Conservation (phyloP, 2,797 vertebrate species). For the Pteronotus mesoamericanus region DNA sequence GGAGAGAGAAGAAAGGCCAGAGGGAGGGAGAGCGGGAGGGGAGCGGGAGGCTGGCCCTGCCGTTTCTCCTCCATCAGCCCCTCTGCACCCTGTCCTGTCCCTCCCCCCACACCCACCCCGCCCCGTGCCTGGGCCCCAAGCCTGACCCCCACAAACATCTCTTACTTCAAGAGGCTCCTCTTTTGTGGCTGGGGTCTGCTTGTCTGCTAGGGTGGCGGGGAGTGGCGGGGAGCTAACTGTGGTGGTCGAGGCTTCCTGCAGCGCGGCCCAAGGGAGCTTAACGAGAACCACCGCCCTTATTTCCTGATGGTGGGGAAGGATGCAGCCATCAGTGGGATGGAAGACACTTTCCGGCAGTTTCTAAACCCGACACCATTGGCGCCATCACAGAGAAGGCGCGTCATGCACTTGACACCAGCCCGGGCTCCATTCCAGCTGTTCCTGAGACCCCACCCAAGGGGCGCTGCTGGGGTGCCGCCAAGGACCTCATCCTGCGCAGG, state of each 20-base stretch:
- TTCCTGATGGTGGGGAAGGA: slow-evolving; percentile 96
- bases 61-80: rapidly evolving
- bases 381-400: slow-evolving; percentile 97
- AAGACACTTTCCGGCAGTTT: slow-evolving; percentile 96
- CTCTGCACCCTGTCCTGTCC: background rate
- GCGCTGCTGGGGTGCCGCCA: slow-evolving; percentile 93
- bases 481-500: slow-evolving; percentile 94
- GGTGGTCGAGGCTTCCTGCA: slow-evolving; percentile 92
- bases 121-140: background rate
- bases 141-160: background rate
- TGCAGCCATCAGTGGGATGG: slow-evolving; percentile 92
- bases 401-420: slow-evolving; percentile 91
- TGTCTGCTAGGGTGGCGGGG: slow-evolving; percentile 83
- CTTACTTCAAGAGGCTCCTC: background rate
- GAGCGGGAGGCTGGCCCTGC: too few species aligned
- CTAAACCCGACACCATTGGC: slow-evolving; percentile 91
- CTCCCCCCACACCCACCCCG: too few species aligned
- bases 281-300: slow-evolving; percentile 94
- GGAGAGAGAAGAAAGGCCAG: background rate
- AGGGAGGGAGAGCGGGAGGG: background rate
- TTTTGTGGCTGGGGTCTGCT: rapidly evolving
- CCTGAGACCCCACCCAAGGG: slow-evolving; percentile 97
- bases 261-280: slow-evolving; percentile 92
- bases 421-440: slow-evolving; percentile 91
- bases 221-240: slow-evolving; percentile 93